Base-by-base conservation (phyloP, 2,888 invertebrate species). In the Sphaerophoria taeniata region DNA sequence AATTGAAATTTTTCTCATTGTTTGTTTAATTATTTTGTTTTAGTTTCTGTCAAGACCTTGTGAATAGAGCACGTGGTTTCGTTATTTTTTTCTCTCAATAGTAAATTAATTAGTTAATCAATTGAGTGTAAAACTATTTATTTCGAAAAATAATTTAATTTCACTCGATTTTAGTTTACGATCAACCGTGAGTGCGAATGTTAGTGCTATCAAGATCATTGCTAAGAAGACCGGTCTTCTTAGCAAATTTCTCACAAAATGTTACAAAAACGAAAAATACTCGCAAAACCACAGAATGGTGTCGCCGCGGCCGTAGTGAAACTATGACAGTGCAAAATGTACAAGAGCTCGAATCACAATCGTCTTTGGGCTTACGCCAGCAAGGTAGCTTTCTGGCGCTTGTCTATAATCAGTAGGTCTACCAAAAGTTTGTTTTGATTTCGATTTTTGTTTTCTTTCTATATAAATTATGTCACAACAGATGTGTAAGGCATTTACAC, bases 171-270 rank as follows among this genome's bases (percentile, higher is more conserved):
- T 65, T 53, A 79, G 83, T 84, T 79, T 71, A 31, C 9, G 45
- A 71, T 71, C 45, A 72, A 79, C 75, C 39, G 84, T 63, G 75
- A 75, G 67, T 67, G 67, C 80, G 80, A 71, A 84, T 84, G 84
- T 79, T 76, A 14, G 71, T 72, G 75, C 31, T 84, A 75, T 12
- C 75, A 4, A 84, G 61, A 56, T 51, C 61, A 31, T 71, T 80
- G 67, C 79, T 84, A 47, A 71, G 84, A 72, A 80, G 84, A 79
- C 75, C 79, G 79, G 75, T 80, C 75, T 84, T 84, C 80, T 75
- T 84, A 16, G 84, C 84, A 36, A 61, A 14, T 43, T 56, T 61
- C 31, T 45, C 47, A 36, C 79, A 79, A 6, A 4, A 36, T 75
- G 71, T 31, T 34, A 56, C 47, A 49, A 36, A 67, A 34, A 79